Percentiles rank a stretch among this genome's conserved stretches.
Conservation (phyloP, 2,888 invertebrate species). For the Altica lythri region DNA sequence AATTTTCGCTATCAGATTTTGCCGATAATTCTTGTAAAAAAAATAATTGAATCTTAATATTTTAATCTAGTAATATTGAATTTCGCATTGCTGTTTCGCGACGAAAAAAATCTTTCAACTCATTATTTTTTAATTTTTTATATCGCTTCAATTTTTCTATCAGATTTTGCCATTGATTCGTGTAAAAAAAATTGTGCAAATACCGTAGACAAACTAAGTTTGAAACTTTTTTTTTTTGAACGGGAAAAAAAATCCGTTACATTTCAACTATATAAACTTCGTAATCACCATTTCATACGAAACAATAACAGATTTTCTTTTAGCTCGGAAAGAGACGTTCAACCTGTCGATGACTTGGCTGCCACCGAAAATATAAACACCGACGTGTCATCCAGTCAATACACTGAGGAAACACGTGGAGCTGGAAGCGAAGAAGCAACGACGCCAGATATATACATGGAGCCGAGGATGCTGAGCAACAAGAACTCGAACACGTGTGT, state of each 20-base stretch:
- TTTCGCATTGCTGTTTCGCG: neutral
- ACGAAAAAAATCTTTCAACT: neutral
- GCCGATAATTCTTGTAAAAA: neutral
- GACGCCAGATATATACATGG: neutral
- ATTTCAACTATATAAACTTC: neutral
- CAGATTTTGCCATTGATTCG: slow-evolving; percentile 4
- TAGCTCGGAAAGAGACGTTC: neutral
- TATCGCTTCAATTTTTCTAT: slow-evolving; percentile 6
- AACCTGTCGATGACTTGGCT: neutral
- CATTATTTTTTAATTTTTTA: slow-evolving; percentile 7
- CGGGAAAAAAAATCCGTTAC: neutral
- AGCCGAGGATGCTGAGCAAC: neutral
- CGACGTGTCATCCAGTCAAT: slow-evolving; percentile 7
- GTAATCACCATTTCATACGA: neutral
- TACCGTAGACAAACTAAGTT: neutral
- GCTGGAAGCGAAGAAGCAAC: neutral
- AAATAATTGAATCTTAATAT: neutral
- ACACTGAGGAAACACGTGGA: neutral
- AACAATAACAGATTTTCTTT: neutral
- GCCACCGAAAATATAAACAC: slow-evolving; percentile 5
- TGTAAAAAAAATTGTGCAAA: neutral
- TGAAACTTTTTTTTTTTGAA: neutral
- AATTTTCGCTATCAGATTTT: neutral
- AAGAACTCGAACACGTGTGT: neutral
- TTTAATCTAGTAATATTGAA: neutral